These are phyloP conservation scores for Typhlomys cinereus DNA, from an alignment of 2,113 vertebrate species.

Conservation along the genomic window DNA sequence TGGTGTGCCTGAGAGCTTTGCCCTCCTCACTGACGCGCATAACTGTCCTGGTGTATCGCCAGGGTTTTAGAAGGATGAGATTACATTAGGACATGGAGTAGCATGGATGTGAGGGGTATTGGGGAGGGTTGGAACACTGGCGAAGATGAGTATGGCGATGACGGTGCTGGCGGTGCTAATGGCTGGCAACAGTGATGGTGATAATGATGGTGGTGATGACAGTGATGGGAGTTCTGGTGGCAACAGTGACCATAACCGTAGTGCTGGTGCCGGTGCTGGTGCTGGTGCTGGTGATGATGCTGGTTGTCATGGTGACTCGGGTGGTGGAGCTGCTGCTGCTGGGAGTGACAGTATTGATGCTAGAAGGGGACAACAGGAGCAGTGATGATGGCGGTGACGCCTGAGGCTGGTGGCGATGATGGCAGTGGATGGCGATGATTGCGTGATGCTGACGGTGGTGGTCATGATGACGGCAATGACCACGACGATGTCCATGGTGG, in stretches of 20 bases:
- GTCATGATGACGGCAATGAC: rapidly evolving
- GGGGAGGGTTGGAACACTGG: not conserved
- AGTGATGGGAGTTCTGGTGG: rapidly evolving
- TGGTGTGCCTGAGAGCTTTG: not conserved
- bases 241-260: too few relatives aligned
- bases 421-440: too few relatives aligned
- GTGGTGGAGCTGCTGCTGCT: rapidly evolving
- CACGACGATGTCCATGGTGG: rapidly evolving
- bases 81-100: not conserved
- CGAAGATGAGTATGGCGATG: not conserved
- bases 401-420: rapidly evolving
- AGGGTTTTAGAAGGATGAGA: not conserved
- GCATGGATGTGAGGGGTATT: not conserved
- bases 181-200: rapidly evolving
- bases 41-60: rapidly evolving
- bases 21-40: not conserved
- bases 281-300: too few relatives aligned
- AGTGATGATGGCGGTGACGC: rapidly evolving
- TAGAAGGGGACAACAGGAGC: rapidly evolving
- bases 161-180: rapidly evolving
- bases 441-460: too few relatives aligned
- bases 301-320: rapidly evolving
- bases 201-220: rapidly evolving
- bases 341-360: rapidly evolving
- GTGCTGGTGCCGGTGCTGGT: rapidly evolving